Percentiles rank a stretch among this genome's conserved stretches.
Evolutionary conservation across 2,888 invertebrate genomes (phyloP).

Genomic region (Cerastoderma edule): DNA sequence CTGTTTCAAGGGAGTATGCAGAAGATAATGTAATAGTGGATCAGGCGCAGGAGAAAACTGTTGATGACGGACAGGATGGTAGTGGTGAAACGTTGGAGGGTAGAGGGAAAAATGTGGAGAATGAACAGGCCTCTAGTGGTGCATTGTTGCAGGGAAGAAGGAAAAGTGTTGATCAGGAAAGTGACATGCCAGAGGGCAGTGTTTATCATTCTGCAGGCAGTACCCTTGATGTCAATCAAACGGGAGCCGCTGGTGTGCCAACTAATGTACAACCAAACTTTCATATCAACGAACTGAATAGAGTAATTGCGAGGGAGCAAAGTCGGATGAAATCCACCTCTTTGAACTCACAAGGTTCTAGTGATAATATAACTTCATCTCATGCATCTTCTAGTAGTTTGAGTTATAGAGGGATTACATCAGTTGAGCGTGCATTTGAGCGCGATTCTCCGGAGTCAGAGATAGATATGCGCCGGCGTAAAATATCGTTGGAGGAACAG

Average conservation of each 20-base stretch:
- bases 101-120: background rate
- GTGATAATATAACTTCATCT: constrained; percentile 47
- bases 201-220: constrained; percentile 30
- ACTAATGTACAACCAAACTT: background rate
- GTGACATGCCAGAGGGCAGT: constrained; percentile 27
- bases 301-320: constrained; percentile 53
- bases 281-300: constrained; percentile 45
- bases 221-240: constrained; percentile 13
- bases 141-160: background rate
- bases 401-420: constrained; percentile 48
- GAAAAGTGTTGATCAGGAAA: constrained; percentile 9
- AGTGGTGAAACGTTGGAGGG: background rate
- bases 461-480: constrained; percentile 25
- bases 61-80: background rate
- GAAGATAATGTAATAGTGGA: constrained; percentile 8
- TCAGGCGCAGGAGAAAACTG: constrained; percentile 12
- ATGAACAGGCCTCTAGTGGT: background rate
- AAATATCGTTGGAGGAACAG: constrained; percentile 47
- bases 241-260: constrained; percentile 12
- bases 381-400: constrained; percentile 53
- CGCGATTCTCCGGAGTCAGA: constrained; percentile 43
- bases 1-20: constrained; percentile 5
- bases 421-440: constrained; percentile 55
- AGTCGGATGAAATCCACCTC: constrained; percentile 45
- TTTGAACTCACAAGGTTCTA: constrained; percentile 53